Base-by-base conservation (phyloP, 2,888 invertebrate species). In the Leptinotarsa juncta region DNA sequence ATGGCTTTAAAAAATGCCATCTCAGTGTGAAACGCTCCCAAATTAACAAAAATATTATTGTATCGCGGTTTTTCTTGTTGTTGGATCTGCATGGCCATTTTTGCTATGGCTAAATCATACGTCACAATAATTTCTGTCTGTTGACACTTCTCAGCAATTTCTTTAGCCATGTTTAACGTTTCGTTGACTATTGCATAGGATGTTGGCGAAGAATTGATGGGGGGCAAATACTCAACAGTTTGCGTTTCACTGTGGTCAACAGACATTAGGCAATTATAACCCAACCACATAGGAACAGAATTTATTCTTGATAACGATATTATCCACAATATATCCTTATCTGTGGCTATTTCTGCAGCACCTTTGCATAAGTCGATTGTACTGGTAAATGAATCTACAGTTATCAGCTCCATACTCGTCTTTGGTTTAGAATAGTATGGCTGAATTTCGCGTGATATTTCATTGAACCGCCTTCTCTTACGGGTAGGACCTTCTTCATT, bases 251-350 rank as follows among this genome's bases (percentile, higher is more conserved):
- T 71, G 26, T 3, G 67, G 42, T 74, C 74, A 12, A 12, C 42
- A n/a, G 65, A 74, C 18, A 71, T 71, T 57, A 71, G n/a, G 68
- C 81, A 79, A 67, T 84, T 84, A 65, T 77, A 84, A 74, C 83
- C 83, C 75, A 84, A 74, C 83, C 83, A 84, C 83, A 82, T 81
- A n/a, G 82, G 82, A 73, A 77, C 66, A 66, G 78, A 81, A 80
- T 76, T 74, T 15, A 74, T 15, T 75, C 65, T 57, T 65, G 77
- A 73, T 55, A 80, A 78, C 20, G 80, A 81, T 72, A 80, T 75
- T 67, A 77, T 72, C 81, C 78, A 83, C 77, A 77, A 74, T 76
- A 81, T 78, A 81, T 83, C 82, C 71, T 82, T 82, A 77, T 81
- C 77, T 32, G 65, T 80, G 55, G 82, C 81, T 72, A 82, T 48